A percentile compares a stretch with the other conserved stretches of the same genome.
Evolutionary conservation across 2,888 invertebrate species (phyloP).

Genomic region (Acrobasis repandana): DNA sequence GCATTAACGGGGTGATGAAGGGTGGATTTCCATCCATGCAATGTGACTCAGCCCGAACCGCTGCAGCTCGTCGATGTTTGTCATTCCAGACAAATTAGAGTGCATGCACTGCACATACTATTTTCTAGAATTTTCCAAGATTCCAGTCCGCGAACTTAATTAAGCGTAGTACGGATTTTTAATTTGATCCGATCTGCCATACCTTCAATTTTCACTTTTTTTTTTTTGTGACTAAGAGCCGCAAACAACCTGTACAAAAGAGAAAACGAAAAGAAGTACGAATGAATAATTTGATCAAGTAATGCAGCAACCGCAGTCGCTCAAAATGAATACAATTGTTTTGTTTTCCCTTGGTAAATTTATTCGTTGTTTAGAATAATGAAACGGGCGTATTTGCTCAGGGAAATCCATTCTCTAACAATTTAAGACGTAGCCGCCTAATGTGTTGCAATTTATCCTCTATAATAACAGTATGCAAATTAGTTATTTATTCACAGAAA

Average conservation of each 20-base stretch:
- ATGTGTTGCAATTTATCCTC: slow-evolving; percentile 75
- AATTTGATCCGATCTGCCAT: no score
- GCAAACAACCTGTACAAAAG: slow-evolving; percentile 38
- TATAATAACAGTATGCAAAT: slow-evolving; percentile 67
- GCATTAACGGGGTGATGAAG: no score
- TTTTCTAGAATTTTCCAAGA: no score
- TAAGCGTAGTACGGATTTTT: no score
- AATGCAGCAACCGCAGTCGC: slow-evolving; percentile 72
- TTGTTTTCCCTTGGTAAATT: slow-evolving; percentile 77
- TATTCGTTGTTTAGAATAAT: slow-evolving; percentile 80
- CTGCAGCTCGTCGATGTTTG: no score
- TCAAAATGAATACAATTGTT: slow-evolving; percentile 79
- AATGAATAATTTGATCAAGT: slow-evolving; percentile 76
- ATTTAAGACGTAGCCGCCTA: slow-evolving; percentile 71
- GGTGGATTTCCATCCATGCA: no score
- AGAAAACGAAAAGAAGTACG: slow-evolving; percentile 50
- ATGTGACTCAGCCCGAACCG: no score
- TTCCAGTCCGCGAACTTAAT: no score
- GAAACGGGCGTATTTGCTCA: slow-evolving; percentile 74
- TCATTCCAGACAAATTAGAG: no score
- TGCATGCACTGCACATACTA: no score
- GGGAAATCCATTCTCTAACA: slow-evolving; percentile 76
- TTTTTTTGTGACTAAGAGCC: slow-evolving; percentile 29
- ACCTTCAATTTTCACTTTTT: slow-evolving; percentile 33
- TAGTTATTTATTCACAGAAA: slow-evolving; percentile 36